A percentile compares a stretch with the other conserved stretches of the same genome.
Conservation (phyloP, 2,113 vertebrate genomes). For the Corythaixoides concolor region DNA sequence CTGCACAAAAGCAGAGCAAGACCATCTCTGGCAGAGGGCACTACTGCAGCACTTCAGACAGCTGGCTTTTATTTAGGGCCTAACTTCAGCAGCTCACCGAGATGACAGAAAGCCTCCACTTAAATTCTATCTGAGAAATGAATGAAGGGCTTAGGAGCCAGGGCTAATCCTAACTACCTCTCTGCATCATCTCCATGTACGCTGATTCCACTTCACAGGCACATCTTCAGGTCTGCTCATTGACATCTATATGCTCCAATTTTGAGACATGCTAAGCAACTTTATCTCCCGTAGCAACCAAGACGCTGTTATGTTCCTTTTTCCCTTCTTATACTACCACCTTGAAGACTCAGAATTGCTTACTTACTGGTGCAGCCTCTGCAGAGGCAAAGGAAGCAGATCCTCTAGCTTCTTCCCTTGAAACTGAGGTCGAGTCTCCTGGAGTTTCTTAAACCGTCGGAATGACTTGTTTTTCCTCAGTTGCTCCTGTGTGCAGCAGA, state of each 20-base stretch:
- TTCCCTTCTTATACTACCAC: neutral
- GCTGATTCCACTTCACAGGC: neutral
- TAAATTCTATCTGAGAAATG: neutral
- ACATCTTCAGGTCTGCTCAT: neutral
- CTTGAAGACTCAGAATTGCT: neutral
- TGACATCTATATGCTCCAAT: neutral
- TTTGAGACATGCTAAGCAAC: neutral
- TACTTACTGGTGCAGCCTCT: slow-evolving; percentile 87
- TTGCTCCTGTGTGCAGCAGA: slow-evolving; percentile 73
- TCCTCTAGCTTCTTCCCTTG: slow-evolving; percentile 81
- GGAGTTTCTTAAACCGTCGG: slow-evolving; percentile 86
- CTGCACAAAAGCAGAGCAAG: neutral
- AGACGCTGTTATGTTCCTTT: neutral
- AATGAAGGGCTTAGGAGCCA: neutral
- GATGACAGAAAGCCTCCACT: neutral
- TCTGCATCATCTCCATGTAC: neutral
- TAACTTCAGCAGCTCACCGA: neutral
- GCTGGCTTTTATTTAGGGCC: neutral
- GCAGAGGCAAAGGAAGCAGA: slow-evolving; percentile 84
- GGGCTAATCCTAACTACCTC: neutral
- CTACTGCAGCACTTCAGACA: neutral
- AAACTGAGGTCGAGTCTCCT: slow-evolving; percentile 89
- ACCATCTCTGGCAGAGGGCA: neutral
- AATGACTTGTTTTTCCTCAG: slow-evolving; percentile 88
- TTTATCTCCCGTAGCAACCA: neutral